phyloP scores from a whole-genome alignment of 2,113 vertebrate species.

The Syrrhaptes paradoxus region DNA sequence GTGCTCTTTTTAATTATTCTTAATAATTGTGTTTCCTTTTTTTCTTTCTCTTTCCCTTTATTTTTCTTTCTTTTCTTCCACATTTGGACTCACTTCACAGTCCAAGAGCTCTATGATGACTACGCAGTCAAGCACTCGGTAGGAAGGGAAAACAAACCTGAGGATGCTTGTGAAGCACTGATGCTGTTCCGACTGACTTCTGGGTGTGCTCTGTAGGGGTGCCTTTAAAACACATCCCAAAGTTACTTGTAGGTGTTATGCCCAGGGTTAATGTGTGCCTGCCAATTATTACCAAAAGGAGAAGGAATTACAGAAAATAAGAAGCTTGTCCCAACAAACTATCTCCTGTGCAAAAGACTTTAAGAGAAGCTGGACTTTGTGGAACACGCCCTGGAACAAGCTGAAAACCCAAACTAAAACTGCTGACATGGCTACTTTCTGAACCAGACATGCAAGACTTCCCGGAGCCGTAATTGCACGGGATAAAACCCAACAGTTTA shows the following conservation, averaged over 20 bases:
- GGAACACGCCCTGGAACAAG: not conserved
- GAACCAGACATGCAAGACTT: slow-evolving; percentile 21
- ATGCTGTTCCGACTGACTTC: not conserved
- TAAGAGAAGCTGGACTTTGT: not conserved
- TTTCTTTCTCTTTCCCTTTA: not conserved
- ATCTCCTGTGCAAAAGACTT: not conserved
- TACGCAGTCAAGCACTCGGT: not conserved
- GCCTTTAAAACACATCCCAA: no score
- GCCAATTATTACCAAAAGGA: no score
- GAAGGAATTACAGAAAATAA: no score
- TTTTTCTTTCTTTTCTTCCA: not conserved
- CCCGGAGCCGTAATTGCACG: not conserved
- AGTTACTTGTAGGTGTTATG: no score
- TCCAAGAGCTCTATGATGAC: not conserved
- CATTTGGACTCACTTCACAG: not conserved
- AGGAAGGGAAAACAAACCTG: not conserved
- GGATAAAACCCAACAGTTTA: not conserved
- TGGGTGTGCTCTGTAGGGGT: no score
- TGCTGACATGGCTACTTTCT: slow-evolving; percentile 12
- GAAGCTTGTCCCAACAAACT: not conserved
- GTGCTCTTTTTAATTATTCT: not conserved
- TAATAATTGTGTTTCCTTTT: not conserved
- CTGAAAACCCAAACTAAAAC: not conserved
- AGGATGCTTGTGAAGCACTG: not conserved
- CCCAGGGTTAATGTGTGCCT: no score